These are phyloP conservation scores for Scortum barcoo DNA, from an alignment of 2,113 vertebrate species.

Conservation along the genomic window DNA sequence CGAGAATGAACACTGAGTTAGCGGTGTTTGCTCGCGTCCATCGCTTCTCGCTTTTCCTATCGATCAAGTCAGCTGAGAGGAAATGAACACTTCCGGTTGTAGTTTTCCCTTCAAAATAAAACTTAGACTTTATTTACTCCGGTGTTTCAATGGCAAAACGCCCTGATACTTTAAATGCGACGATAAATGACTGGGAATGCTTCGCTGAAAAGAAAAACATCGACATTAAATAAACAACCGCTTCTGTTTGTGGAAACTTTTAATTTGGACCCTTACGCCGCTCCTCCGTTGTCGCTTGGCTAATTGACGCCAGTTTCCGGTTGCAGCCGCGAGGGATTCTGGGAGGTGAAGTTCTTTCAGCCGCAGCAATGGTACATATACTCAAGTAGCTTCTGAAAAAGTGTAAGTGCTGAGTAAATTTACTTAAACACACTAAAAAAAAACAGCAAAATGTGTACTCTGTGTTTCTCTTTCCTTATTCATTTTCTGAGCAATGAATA, in stretches of 20 bases:
- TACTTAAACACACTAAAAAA: too few relatives aligned
- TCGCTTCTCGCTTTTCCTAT: neutral
- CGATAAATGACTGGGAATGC: accelerated
- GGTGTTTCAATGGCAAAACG: neutral
- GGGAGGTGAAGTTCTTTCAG: slow-evolving; percentile 51
- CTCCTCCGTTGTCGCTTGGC: neutral
- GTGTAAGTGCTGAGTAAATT: too few relatives aligned
- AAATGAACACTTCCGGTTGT: slow-evolving; percentile 40
- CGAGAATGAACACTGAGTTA: neutral
- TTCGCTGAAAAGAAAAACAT: accelerated
- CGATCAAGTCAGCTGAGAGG: neutral
- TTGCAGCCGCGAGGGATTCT: neutral
- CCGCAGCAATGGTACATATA: too few relatives aligned
- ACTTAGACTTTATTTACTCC: neutral
- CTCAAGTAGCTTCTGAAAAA: too few relatives aligned
- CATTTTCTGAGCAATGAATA: too few relatives aligned
- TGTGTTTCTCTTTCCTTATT: too few relatives aligned
- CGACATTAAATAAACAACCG: neutral
- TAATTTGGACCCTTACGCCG: neutral
- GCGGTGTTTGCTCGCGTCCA: neutral
- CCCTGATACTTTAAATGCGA: accelerated
- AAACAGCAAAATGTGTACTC: too few relatives aligned
- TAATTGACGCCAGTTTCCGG: slow-evolving; percentile 8
- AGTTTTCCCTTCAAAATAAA: slow-evolving; percentile 22
- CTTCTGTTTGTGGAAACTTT: neutral